phyloP scores from a whole-genome alignment of 2,113 vertebrate species.

The Psettodes erumei region DNA sequence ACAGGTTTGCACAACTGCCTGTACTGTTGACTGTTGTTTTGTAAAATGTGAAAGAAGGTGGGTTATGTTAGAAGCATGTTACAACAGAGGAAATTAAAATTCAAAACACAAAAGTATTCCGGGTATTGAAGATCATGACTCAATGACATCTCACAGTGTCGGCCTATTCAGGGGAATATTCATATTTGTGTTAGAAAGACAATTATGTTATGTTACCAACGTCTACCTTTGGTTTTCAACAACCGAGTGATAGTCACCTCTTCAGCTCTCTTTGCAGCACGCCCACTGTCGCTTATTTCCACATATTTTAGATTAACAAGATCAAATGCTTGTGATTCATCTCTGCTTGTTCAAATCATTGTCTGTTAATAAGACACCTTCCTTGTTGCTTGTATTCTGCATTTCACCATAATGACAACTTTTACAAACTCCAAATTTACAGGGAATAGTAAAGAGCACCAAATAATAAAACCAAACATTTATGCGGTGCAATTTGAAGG shows the following conservation, averaged over 20 bases:
- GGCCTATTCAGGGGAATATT: not conserved
- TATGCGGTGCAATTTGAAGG: conserved; percentile 43
- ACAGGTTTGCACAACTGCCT: not conserved
- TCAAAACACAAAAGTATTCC: not conserved
- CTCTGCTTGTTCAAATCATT: conserved; percentile 23
- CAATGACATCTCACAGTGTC: not conserved
- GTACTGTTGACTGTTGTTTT: conserved; percentile 3
- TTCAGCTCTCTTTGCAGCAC: conserved; percentile 1
- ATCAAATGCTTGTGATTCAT: conserved; percentile 29
- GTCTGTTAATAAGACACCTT: conserved; percentile 39
- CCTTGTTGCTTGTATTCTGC: conserved; percentile 5
- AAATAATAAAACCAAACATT: conserved; percentile 67
- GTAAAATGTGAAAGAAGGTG: not conserved
- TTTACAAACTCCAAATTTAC: conserved; percentile 43
- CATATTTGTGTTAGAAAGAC: not conserved
- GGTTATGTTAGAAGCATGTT: not conserved
- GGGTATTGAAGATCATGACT: not conserved
- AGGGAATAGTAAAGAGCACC: conserved; percentile 44
- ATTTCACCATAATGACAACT: conserved; percentile 36
- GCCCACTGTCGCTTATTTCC: conserved; percentile 13
- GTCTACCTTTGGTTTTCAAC: not conserved
- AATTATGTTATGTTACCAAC: not conserved
- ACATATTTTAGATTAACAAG: conserved; percentile 42
- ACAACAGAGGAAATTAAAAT: not conserved
- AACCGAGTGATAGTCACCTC: not conserved